Base-by-base conservation (phyloP, 1,140 invertebrate species). In the Amphibalanus amphitrite region DNA sequence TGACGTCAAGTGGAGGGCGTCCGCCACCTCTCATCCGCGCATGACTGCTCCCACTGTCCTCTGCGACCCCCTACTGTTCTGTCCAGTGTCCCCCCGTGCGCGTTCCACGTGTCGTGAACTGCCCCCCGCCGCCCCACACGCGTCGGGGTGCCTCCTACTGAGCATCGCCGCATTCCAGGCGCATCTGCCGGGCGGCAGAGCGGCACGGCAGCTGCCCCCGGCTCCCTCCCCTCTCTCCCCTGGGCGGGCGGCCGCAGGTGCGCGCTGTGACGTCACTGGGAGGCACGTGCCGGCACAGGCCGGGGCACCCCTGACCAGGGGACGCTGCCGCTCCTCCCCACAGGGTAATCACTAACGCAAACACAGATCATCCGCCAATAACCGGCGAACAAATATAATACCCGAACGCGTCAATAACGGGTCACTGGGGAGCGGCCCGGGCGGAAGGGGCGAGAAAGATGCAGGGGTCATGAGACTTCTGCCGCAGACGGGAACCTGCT, bases 351-450 rank as follows among this genome's bases (percentile, higher is more conserved):
- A 59, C 47, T 59, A 59, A 59, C 6, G 47, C 47, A 59, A 59
- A 59, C 47, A 59, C 47, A 59, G 47, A 59, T 59, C 47, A 59
- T 59, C 47, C 47, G 47, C 47, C 47, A 59, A 59, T 59, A 59
- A 59, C 47, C 47, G 47, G 23, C 47, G 47, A 59, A 59, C 47
- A 59, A 59, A 59, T 59, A 59, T 59, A 59, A 59, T 59, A 59
- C 47, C 47, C 47, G 23, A 20, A 59, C 23, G 47, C 47, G 47
- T 59, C 47, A 59, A 59, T 59, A 59, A 59, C 47, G 47, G 47
- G 47, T 59, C 47, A 59, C 47, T 20, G 47, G 23, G 20, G 47
- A 20, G 47, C 10, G 47, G 47, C 47, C 47, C 10, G 20, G 10
- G 47, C 10, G 47, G 47, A 59, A 8, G 20, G 47, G 6, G 47